Percentiles rank a stretch among this genome's conserved stretches.
Evolutionary conservation across 2,888 invertebrate species (phyloP).

Genomic region (Platycheirus albimanus): DNA sequence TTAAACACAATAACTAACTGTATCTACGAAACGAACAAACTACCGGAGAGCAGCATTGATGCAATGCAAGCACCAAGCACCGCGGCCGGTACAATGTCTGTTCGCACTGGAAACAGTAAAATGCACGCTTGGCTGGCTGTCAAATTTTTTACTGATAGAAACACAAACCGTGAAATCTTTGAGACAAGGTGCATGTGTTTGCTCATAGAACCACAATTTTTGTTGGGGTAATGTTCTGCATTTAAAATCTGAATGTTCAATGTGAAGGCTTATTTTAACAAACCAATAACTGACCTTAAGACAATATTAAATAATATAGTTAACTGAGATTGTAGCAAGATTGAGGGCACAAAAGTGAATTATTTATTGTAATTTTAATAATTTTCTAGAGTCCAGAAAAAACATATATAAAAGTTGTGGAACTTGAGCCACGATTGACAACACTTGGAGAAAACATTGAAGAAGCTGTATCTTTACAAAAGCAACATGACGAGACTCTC

Average conservation of each 20-base stretch:
- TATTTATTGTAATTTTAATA: slow-evolving; percentile 43
- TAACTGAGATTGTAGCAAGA: slow-evolving; percentile 57
- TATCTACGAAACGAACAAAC: not conserved
- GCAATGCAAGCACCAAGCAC: not conserved
- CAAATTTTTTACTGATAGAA: too few relatives aligned
- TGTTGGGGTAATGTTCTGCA: too few relatives aligned
- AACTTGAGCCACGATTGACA: slow-evolving; percentile 92
- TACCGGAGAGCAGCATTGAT: not conserved
- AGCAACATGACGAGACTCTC: slow-evolving; percentile 92
- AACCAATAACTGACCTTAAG: slow-evolving; percentile 5
- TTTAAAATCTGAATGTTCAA: too few relatives aligned
- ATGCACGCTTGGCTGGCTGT: slow-evolving; percentile 37
- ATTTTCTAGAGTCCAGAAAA: slow-evolving; percentile 90
- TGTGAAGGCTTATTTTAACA: not conserved
- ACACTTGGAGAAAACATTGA: slow-evolving; percentile 89
- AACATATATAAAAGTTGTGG: slow-evolving; percentile 92
- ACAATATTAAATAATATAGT: not conserved
- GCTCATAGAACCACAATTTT: too few relatives aligned
- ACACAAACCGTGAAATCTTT: too few relatives aligned
- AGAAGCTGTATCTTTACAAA: slow-evolving; percentile 89
- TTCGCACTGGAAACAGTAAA: not conserved
- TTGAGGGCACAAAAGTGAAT: slow-evolving; percentile 32
- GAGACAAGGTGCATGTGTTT: too few relatives aligned
- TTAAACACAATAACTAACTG: not conserved
- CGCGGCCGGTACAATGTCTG: too few relatives aligned